Conservation (phyloP, 2,888 invertebrate species). For the Drosophila suboccidentalis region DNA sequence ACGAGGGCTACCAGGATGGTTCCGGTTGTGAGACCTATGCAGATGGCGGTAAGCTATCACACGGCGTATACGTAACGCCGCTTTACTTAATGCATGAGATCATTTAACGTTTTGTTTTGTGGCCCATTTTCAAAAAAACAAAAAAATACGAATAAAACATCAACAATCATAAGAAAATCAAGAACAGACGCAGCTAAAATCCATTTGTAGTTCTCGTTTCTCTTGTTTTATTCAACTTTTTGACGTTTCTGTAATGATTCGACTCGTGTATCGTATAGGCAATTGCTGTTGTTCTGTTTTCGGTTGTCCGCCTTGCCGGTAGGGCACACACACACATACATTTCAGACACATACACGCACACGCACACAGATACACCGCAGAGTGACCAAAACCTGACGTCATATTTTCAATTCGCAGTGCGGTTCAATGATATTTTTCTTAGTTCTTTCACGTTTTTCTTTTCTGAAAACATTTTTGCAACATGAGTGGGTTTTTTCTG, state of each 20-base stretch:
- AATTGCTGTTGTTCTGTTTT: slow-evolving; percentile 13
- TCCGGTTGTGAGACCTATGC: slow-evolving; percentile 99
- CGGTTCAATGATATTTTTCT: slow-evolving; percentile 69
- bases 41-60: slow-evolving; percentile 94
- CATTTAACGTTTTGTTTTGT: slow-evolving; percentile 51
- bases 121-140: slow-evolving; percentile 50
- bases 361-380: slow-evolving; percentile 10
- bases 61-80: slow-evolving; percentile 58
- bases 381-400: slow-evolving; percentile 71
- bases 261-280: slow-evolving; percentile 29
- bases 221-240: slow-evolving; percentile 50
- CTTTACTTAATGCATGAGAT: slow-evolving; percentile 74
- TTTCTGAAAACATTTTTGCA: slow-evolving; percentile 66
- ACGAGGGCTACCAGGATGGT: slow-evolving; percentile 99
- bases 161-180: slow-evolving; percentile 36
- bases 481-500: slow-evolving; percentile 76
- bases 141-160: slow-evolving; percentile 17
- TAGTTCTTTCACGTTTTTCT: slow-evolving; percentile 53
- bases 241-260: slow-evolving; percentile 75
- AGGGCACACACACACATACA: slow-evolving; percentile 5
- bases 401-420: slow-evolving; percentile 68
- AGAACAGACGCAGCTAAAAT: slow-evolving; percentile 35
- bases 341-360: slow-evolving; percentile 6
- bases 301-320: slow-evolving; percentile 37
- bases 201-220: slow-evolving; percentile 42